Evolutionary conservation across 2,113 vertebrate genomes (phyloP).

Genomic region (Ictalurus punctatus): DNA sequence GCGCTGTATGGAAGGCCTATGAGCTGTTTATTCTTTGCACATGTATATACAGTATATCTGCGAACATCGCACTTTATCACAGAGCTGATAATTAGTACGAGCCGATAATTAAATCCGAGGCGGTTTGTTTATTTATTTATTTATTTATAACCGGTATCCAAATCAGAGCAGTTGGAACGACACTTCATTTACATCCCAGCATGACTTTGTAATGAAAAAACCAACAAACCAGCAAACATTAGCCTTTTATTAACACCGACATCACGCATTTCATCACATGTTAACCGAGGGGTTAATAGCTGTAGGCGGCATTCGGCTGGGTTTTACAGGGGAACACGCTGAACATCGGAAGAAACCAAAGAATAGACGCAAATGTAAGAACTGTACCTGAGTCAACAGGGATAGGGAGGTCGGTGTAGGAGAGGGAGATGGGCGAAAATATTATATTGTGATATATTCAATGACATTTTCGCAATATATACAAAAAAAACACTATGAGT

Average conservation of each 20-base stretch:
- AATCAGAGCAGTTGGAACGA: background rate
- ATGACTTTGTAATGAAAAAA: background rate
- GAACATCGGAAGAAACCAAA: background rate
- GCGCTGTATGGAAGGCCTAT: no score
- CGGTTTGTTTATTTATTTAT: background rate
- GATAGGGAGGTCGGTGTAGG: background rate
- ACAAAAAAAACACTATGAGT: background rate
- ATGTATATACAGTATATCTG: background rate
- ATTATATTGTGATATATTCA: background rate
- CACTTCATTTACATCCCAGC: background rate
- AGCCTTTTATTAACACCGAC: background rate
- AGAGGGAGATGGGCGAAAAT: background rate
- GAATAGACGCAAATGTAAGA: background rate
- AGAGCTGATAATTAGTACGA: background rate
- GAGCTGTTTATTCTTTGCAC: no score
- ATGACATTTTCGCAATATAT: background rate
- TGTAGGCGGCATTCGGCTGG: background rate
- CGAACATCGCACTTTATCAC: background rate
- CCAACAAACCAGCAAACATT: background rate
- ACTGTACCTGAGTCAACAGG: background rate
- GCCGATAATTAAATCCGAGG: background rate
- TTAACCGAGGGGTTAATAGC: background rate
- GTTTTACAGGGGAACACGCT: background rate
- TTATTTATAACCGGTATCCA: background rate
- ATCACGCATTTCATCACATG: background rate